phyloP scores from a whole-genome alignment of 2,888 invertebrate genomes.

The Andrena camellia region DNA sequence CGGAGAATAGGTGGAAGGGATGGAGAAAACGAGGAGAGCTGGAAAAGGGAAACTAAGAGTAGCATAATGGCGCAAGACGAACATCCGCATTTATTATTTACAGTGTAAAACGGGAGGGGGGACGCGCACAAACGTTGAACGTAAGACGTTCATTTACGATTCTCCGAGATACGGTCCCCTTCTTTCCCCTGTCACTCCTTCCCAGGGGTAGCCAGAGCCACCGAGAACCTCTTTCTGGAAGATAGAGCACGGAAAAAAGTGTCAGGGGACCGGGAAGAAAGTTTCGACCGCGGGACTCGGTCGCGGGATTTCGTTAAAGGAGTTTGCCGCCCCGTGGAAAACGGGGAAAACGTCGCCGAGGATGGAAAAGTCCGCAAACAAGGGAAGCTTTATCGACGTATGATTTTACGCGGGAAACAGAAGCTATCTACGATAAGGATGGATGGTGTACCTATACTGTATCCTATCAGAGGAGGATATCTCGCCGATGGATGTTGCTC shows the following conservation, averaged over 20 bases:
- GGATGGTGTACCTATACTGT: background rate
- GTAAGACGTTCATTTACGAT: conserved; percentile 50
- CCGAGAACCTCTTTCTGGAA: background rate
- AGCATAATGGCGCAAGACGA: conserved; percentile 17
- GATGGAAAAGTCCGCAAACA: conserved; percentile 36
- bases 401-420: conserved; percentile 20
- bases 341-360: conserved; percentile 5
- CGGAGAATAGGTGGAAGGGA: background rate
- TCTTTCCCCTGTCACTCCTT: background rate
- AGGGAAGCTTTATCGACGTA: background rate
- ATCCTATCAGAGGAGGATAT: background rate
- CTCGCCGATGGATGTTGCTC: background rate
- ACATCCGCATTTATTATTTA: conserved; percentile 48
- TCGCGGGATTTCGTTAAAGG: conserved; percentile 44
- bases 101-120: conserved; percentile 10
- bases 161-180: conserved; percentile 23
- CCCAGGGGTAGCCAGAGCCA: background rate
- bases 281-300: conserved; percentile 22
- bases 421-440: background rate
- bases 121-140: conserved; percentile 26
- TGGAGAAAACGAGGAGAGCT: background rate
- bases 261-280: conserved; percentile 4
- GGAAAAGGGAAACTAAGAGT: background rate
- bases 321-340: conserved; percentile 23
- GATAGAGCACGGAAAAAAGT: conserved; percentile 16